Evolutionary conservation across 2,888 invertebrate genomes (phyloP).

Genomic region (Creontiades dilutus): DNA sequence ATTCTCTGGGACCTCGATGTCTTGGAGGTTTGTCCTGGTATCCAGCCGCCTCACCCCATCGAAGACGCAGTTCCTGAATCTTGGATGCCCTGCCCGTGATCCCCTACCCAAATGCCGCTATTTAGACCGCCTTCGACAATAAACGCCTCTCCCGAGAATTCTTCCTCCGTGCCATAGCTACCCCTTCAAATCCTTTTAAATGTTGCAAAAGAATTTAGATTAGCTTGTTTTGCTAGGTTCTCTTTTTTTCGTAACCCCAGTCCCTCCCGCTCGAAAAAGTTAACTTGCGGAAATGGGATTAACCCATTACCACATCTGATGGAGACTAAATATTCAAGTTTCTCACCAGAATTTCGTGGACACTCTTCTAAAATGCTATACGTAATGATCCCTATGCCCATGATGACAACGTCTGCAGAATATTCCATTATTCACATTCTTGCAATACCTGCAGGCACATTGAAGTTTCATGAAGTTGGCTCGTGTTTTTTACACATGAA

Average conservation of each 20-base stretch:
- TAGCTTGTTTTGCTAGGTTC: slow-evolving; percentile 63
- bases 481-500: too few species aligned
- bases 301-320: slow-evolving; percentile 57
- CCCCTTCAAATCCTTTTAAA: slow-evolving; percentile 66
- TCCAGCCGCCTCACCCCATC: not conserved
- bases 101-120: slow-evolving; percentile 66
- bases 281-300: slow-evolving; percentile 18
- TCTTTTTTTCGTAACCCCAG: not conserved
- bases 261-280: slow-evolving; percentile 6
- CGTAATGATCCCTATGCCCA: slow-evolving; percentile 36
- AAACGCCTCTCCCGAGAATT: slow-evolving; percentile 71
- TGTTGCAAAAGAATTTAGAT: slow-evolving; percentile 70
- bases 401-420: slow-evolving; percentile 42
- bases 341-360: not conserved
- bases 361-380: not conserved
- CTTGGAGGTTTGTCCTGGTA: not conserved
- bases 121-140: slow-evolving; percentile 71
- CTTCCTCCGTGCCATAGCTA: slow-evolving; percentile 37
- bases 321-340: slow-evolving; percentile 58
- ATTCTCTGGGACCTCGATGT: not conserved
- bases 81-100: slow-evolving; percentile 60
- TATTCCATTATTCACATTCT: slow-evolving; percentile 36
- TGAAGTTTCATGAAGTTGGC: not conserved
- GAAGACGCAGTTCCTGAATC: slow-evolving; percentile 64
- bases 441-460: not conserved